Conservation (phyloP, 2,797 vertebrate genomes). For the Phoxinus dragarum region DNA sequence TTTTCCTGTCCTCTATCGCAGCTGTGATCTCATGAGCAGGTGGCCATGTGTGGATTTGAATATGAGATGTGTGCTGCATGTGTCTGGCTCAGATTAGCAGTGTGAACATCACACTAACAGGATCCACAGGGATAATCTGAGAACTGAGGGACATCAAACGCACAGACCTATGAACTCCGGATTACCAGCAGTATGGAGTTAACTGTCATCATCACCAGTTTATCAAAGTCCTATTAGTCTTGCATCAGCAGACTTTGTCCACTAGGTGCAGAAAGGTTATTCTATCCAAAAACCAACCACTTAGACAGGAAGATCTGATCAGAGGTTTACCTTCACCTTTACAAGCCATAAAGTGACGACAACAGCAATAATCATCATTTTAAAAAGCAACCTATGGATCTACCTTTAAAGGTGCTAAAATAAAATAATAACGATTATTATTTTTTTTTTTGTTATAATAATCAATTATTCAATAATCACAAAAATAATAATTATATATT, state of each 20-base stretch:
- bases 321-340: background rate
- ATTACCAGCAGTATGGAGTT: conserved; percentile 10
- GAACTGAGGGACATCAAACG: conserved; percentile 40
- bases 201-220: conserved; percentile 30
- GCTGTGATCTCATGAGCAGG: conserved; percentile 42
- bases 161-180: conserved; percentile 28
- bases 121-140: conserved; percentile 56
- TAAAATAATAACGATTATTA: background rate
- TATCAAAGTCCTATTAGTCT: background rate
- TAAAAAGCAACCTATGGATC: background rate
- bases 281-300: background rate
- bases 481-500: too few species aligned
- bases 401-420: background rate
- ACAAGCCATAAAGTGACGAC: background rate
- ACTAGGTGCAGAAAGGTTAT: background rate
- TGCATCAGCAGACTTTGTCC: background rate
- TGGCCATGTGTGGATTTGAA: conserved; percentile 35
- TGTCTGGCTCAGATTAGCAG: conserved; percentile 52
- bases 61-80: conserved; percentile 36
- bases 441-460: too few species aligned
- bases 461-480: too few species aligned
- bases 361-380: background rate
- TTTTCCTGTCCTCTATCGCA: background rate
- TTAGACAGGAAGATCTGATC: background rate
- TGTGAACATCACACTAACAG: conserved; percentile 52